These are phyloP conservation scores for Oscheius sp. DNA, from an alignment of 2,888 invertebrate species.

Conservation along the genomic window DNA sequence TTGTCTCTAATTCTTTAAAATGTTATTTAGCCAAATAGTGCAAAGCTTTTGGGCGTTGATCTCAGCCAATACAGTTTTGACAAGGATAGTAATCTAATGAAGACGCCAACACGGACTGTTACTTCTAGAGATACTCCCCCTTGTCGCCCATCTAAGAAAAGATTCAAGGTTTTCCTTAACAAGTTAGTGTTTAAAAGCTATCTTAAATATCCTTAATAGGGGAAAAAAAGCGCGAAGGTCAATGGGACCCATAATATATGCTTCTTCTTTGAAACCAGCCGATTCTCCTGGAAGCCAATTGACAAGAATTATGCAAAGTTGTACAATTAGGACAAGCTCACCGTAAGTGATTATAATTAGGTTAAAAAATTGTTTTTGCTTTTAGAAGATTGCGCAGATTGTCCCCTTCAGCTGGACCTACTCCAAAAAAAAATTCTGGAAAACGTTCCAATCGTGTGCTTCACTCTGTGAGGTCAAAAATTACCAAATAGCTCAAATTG, in stretches of 20 bases:
- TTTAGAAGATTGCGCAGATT: background rate
- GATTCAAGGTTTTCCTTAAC: background rate
- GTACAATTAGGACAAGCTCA: background rate
- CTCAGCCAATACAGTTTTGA: constrained; percentile 1
- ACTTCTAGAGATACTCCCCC: background rate
- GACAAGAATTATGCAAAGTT: background rate
- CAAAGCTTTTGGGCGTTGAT: background rate
- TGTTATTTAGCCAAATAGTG: background rate
- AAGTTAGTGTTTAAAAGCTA: no score
- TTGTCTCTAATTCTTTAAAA: background rate
- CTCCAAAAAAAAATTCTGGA: background rate
- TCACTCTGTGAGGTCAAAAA: background rate
- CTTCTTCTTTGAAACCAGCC: background rate
- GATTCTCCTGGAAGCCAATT: background rate
- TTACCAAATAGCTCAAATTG: background rate
- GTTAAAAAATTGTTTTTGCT: background rate
- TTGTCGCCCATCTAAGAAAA: background rate
- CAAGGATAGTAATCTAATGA: background rate
- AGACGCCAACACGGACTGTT: constrained; percentile 5
- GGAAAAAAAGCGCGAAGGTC: background rate
- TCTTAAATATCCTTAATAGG: background rate
- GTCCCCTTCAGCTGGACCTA: background rate
- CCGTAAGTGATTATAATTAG: background rate
- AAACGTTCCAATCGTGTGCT: background rate
- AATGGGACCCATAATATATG: background rate